phyloP scores from a whole-genome alignment of 1,140 invertebrate genomes.

The Nephotettix cincticeps region DNA sequence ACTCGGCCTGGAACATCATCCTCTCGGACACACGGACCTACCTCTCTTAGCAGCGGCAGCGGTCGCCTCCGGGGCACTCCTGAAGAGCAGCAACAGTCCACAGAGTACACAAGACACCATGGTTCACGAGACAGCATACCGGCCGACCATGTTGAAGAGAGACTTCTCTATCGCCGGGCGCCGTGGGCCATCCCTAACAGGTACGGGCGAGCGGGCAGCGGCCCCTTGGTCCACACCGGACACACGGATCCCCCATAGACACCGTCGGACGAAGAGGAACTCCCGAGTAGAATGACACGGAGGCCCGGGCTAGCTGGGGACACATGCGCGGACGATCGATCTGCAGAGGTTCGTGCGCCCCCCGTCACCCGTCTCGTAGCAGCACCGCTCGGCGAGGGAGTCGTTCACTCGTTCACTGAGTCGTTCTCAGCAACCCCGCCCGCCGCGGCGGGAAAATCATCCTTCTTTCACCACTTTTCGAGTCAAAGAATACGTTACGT shows the following conservation, averaged over 20 bases:
- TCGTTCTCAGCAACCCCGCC: neutral
- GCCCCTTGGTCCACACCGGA: too few species aligned
- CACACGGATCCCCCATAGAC: too few species aligned
- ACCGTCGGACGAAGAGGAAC: neutral
- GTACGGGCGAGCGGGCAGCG: too few species aligned
- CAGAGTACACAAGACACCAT: conserved; percentile 7
- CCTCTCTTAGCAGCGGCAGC: neutral
- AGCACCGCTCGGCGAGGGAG: neutral
- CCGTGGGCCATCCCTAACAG: neutral
- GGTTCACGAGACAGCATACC: conserved; percentile 9
- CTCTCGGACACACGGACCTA: neutral
- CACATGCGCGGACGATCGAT: conserved; percentile 8
- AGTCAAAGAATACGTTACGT: neutral
- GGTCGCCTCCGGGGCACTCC: neutral
- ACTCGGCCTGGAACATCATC: too few species aligned
- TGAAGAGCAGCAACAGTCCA: neutral
- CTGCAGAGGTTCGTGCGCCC: neutral
- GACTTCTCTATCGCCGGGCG: neutral
- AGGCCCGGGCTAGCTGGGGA: neutral
- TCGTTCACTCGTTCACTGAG: neutral
- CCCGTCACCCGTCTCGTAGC: neutral
- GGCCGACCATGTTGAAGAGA: conserved; percentile 3
- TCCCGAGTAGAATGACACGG: neutral
- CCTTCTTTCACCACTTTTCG: neutral
- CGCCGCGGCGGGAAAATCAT: neutral